These are phyloP conservation scores for Atta colombica DNA, from an alignment of 1,140 invertebrate genomes.

Conservation along the genomic window DNA sequence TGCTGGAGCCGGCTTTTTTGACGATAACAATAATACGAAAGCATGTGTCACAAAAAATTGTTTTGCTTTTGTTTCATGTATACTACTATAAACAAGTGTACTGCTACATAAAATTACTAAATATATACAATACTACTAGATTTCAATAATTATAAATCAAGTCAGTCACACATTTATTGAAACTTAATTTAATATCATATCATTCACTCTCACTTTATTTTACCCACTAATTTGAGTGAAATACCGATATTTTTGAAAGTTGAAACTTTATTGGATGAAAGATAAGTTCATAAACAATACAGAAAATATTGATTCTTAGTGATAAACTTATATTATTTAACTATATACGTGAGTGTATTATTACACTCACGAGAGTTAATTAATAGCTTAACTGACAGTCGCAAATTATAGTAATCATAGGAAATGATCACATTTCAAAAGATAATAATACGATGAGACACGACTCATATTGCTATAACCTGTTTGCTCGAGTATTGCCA, in stretches of 20 bases:
- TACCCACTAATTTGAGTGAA: not conserved
- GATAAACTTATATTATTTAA: too few relatives aligned
- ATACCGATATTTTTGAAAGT: not conserved
- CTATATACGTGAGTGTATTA: not conserved
- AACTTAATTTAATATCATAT: not conserved
- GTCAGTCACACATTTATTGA: not conserved
- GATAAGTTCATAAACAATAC: not conserved
- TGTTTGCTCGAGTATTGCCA: not conserved
- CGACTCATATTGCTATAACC: not conserved
- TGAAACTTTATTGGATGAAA: not conserved
- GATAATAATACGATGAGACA: not conserved
- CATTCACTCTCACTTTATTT: not conserved
- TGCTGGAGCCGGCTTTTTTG: not conserved
- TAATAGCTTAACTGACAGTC: not conserved
- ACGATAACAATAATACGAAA: not conserved
- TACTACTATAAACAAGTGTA: too few relatives aligned
- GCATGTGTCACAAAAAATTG: not conserved
- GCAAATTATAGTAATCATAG: not conserved
- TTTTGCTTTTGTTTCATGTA: too few relatives aligned
- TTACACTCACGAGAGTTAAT: not conserved
- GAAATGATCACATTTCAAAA: not conserved
- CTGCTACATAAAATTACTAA: too few relatives aligned
- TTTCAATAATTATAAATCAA: slow-evolving; percentile 5
- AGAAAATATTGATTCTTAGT: not conserved
- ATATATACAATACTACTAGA: not conserved